Percentiles rank a stretch among this genome's conserved stretches.
Conservation (phyloP, 2,113 vertebrate species). For the Pelmatolapia mariae region DNA sequence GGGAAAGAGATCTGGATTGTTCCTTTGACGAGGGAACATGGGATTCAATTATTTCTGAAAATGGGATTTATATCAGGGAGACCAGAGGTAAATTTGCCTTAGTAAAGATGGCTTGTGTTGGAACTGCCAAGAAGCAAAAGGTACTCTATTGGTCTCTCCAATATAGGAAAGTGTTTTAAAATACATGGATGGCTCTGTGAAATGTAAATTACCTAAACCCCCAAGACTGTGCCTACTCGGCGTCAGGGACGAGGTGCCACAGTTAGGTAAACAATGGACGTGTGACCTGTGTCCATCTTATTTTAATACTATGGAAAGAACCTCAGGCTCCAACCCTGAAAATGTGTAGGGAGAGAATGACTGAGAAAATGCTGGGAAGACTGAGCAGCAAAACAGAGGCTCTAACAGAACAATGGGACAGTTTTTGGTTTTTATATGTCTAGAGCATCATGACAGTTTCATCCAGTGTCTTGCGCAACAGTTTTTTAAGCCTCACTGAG, state of each 20-base stretch:
- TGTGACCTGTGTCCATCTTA: background rate
- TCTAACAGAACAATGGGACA: background rate
- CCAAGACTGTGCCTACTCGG: background rate
- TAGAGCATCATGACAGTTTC: background rate
- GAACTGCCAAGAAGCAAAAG: background rate
- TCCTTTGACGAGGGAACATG: background rate
- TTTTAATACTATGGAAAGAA: background rate
- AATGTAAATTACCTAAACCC: background rate
- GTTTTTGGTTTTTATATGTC: background rate
- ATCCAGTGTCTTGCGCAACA: background rate
- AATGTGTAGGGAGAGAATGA: background rate
- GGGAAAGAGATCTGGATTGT: background rate
- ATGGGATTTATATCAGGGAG: background rate
- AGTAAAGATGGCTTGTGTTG: background rate
- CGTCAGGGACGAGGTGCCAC: background rate
- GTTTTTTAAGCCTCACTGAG: background rate
- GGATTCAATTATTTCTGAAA: background rate
- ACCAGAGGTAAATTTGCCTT: background rate
- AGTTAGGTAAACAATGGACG: background rate
- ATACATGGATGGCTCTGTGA: background rate
- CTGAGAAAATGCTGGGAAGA: background rate
- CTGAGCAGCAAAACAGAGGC: background rate
- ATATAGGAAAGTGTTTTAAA: background rate
- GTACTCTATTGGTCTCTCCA: background rate
- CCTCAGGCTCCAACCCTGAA: background rate